Conservation (phyloP, 2,113 vertebrate genomes). For the Struthidea cinerea region DNA sequence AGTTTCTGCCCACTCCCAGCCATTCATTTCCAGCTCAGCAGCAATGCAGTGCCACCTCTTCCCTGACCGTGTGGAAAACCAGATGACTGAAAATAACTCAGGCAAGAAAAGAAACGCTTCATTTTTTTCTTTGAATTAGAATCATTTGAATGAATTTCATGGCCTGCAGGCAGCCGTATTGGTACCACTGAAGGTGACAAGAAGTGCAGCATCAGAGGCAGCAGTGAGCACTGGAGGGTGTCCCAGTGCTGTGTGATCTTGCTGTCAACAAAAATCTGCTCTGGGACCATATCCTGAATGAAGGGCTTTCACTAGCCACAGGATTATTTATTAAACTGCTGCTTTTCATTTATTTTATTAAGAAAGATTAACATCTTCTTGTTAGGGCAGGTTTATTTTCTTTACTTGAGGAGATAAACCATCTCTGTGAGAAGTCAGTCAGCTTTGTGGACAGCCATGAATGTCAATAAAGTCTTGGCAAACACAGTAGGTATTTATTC, state of each 20-base stretch:
- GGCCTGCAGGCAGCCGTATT: rapidly evolving
- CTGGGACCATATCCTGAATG: background rate
- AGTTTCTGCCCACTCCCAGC: background rate
- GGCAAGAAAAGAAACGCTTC: background rate
- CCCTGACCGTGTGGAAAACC: background rate
- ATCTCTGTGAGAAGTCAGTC: slow-evolving; percentile 34
- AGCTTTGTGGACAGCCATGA: slow-evolving; percentile 21
- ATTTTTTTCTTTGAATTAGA: background rate
- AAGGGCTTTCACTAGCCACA: background rate
- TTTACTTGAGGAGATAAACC: background rate
- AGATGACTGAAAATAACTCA: background rate
- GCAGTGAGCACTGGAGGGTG: background rate
- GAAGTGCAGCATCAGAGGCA: background rate
- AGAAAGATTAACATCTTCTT: slow-evolving; percentile 5
- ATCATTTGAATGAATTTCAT: background rate
- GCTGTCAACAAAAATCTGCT: background rate
- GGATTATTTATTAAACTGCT: background rate
- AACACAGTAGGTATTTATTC: slow-evolving; percentile 47
- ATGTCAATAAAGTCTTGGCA: slow-evolving; percentile 55
- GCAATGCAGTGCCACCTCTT: background rate
- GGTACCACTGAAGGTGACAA: background rate
- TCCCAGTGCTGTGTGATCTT: background rate
- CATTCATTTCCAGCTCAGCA: slow-evolving; percentile 51
- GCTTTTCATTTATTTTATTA: slow-evolving; percentile 10
- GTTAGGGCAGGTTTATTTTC: background rate